phyloP scores from a whole-genome alignment of 2,113 vertebrate species.

The Axis porcinus region DNA sequence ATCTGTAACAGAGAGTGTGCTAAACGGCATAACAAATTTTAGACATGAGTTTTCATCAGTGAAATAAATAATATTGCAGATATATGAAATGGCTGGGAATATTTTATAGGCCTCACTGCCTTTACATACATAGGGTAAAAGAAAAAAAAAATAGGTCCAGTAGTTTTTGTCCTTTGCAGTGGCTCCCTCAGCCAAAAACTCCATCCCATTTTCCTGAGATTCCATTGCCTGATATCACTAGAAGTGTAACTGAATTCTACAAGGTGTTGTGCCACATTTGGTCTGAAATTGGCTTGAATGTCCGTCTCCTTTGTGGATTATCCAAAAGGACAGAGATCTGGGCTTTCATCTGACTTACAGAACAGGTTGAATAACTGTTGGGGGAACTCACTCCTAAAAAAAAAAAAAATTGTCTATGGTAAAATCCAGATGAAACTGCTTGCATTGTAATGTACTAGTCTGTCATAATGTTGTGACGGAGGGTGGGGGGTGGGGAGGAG shows the following conservation, averaged over 20 bases:
- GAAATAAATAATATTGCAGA: not conserved
- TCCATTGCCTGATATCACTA: not conserved
- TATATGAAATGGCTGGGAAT: not conserved
- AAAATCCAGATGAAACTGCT: not conserved
- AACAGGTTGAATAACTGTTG: not conserved
- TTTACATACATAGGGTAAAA: not conserved
- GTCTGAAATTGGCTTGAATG: not conserved
- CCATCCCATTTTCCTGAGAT: not conserved
- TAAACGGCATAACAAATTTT: not conserved
- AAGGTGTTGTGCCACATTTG: not conserved
- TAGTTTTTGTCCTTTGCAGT: not conserved
- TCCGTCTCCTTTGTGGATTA: not conserved
- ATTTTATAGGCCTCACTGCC: not conserved
- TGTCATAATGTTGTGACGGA: not conserved
- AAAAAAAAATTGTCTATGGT: not conserved
- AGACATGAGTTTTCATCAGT: not conserved
- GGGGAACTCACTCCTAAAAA: not conserved
- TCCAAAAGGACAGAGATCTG: not conserved
- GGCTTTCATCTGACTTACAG: not conserved
- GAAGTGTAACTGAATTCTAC: not conserved
- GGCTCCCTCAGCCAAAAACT: accelerated
- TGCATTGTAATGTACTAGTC: not conserved
- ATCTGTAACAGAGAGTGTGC: not conserved
- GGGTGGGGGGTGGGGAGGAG: not conserved
- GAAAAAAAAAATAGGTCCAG: not conserved